Percentiles rank a stretch among this genome's conserved stretches.
phyloP scores from a whole-genome alignment of 92 coral and sea anemone species.

The Phenganax subtilis region DNA sequence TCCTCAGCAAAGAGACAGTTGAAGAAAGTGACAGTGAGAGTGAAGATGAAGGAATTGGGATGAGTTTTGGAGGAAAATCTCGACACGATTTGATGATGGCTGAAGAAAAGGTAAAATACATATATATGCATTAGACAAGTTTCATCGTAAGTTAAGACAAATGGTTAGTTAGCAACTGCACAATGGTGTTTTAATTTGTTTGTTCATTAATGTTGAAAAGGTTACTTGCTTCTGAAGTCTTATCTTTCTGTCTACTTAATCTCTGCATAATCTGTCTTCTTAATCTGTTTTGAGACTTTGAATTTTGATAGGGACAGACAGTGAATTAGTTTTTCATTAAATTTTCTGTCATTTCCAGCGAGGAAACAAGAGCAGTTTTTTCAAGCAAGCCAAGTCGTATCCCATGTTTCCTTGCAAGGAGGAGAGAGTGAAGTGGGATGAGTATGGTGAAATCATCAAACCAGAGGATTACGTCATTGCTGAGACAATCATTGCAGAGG shows the following conservation, averaged over 20 bases:
- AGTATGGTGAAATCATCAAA: conserved; percentile 91
- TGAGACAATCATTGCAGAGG: conserved; percentile 64
- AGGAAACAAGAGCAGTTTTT: conserved; percentile 88
- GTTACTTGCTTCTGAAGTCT: too few species aligned
- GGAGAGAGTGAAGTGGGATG: conserved; percentile 94
- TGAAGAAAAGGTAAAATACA: conserved; percentile 65
- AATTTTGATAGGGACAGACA: too few species aligned
- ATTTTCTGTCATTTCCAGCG: conserved; percentile 50
- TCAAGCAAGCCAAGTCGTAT: conserved; percentile 93
- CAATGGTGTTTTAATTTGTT: neutral
- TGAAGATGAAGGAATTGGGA: conserved; percentile 61
- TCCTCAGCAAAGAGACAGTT: conserved; percentile 52
- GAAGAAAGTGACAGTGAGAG: conserved; percentile 87
- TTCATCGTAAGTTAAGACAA: neutral
- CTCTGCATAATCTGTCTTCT: neutral
- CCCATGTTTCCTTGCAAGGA: conserved; percentile 99
- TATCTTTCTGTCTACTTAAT: neutral
- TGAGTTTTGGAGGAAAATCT: conserved; percentile 56
- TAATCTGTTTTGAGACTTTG: neutral
- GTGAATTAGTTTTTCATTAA: too few species aligned
- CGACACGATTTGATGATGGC: conserved; percentile 98
- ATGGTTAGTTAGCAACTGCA: neutral
- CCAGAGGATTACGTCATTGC: conserved; percentile 84
- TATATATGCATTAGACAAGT: neutral
- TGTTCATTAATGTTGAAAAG: too few species aligned